Percentiles rank a stretch among this genome's conserved stretches.
These are phyloP conservation scores for Platyscapa corneri DNA, from an alignment of 1,140 invertebrate species.

Conservation along the genomic window DNA sequence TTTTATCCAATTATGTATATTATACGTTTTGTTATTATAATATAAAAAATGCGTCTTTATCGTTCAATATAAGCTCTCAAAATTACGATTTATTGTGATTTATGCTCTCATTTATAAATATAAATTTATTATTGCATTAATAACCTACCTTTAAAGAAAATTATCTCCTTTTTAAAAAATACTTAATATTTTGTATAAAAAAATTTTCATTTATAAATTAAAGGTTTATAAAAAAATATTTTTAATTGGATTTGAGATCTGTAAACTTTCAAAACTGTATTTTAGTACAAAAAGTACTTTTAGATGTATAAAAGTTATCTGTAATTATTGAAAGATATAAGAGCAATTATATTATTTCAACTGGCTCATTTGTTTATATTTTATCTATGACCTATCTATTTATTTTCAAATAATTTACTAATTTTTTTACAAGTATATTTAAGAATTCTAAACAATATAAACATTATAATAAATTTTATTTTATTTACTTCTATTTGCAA, in stretches of 20 bases:
- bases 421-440: background rate
- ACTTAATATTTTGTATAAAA: slow-evolving; percentile 44
- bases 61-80: slow-evolving; percentile 43
- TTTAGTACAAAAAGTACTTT: slow-evolving; percentile 51
- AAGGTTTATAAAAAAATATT: slow-evolving; percentile 36
- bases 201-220: slow-evolving; percentile 29
- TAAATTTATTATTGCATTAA: slow-evolving; percentile 25
- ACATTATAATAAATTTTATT: no score
- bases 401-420: background rate
- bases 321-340: slow-evolving; percentile 45
- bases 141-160: slow-evolving; percentile 24
- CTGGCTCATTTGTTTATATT: slow-evolving; percentile 15
- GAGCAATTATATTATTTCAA: slow-evolving; percentile 48
- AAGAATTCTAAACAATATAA: no score
- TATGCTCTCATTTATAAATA: slow-evolving; percentile 51
- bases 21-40: slow-evolving; percentile 41
- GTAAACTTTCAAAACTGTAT: slow-evolving; percentile 47
- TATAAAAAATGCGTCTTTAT: slow-evolving; percentile 20
- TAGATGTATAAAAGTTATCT: slow-evolving; percentile 49
- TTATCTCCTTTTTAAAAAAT: slow-evolving; percentile 35
- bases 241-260: slow-evolving; percentile 41
- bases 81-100: no score
- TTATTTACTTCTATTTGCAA: no score
- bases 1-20: slow-evolving; percentile 44
- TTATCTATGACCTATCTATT: slow-evolving; percentile 16